These are phyloP conservation scores for Clavelina lepadiformis DNA, from an alignment of 23 tunicate species.

Conservation along the genomic window DNA sequence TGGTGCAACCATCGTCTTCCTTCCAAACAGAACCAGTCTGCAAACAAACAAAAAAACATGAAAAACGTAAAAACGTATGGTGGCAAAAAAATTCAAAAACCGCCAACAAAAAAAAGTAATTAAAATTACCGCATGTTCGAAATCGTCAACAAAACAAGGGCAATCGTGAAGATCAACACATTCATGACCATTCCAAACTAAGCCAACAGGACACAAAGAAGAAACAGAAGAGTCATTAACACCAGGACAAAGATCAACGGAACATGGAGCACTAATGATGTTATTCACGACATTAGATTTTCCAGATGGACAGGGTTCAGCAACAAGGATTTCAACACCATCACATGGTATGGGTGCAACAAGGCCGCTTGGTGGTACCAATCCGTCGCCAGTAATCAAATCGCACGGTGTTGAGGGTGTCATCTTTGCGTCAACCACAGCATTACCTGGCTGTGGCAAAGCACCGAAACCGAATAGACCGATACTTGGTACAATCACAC, in stretches of 20 bases:
- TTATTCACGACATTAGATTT: too few relatives aligned
- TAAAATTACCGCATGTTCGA: conserved; percentile 35
- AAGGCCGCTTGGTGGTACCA: too few relatives aligned
- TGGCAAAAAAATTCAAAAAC: not conserved
- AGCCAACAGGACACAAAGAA: conserved; percentile 17
- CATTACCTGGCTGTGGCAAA: too few relatives aligned
- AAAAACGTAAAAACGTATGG: not conserved
- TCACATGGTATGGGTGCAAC: too few relatives aligned
- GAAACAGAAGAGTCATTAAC: conserved; percentile 6
- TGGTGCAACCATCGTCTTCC: conserved; percentile 87
- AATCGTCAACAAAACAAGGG: conserved; percentile 61
- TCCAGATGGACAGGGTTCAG: too few relatives aligned
- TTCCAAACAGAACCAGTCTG: conserved; percentile 98
- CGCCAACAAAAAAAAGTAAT: not conserved
- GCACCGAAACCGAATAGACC: too few relatives aligned
- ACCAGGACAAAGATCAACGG: conserved; percentile 88
- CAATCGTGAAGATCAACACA: conserved; percentile 84
- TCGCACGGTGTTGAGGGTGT: too few relatives aligned
- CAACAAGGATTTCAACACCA: too few relatives aligned
- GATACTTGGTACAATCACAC: too few relatives aligned
- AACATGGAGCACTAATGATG: too few relatives aligned
- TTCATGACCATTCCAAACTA: conserved; percentile 44
- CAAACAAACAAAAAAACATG: not conserved
- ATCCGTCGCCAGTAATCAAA: too few relatives aligned
- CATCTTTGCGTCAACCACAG: too few relatives aligned